Evolutionary conservation across 2,888 invertebrate genomes (phyloP), one percentile per base, ranked within the genome.

Genomic region (Microctonus aethiopoides): DNA sequence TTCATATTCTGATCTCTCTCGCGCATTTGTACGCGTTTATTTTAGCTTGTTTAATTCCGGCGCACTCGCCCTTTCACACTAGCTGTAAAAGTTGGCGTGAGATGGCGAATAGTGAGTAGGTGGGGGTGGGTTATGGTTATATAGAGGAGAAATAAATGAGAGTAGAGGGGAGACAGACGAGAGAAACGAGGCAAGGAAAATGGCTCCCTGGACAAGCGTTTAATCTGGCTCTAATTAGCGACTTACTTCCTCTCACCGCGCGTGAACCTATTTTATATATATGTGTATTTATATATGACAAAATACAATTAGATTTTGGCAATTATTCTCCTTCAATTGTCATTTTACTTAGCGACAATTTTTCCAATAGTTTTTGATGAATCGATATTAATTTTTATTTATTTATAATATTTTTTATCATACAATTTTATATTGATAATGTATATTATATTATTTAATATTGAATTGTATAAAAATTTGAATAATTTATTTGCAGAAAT

Each of bases 201-300:
- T 89, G 88, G 88, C 88, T 89, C 89, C 89, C 89, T 88, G 88
- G 89, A 89, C 89, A 89, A 89, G 89, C 89, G 89, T 89, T 89
- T 89, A 89, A 89, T 89, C 89, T 89, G 89, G 89, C 88, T 88
- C 89, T 89, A 89, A 89, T 89, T 89, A 89, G 89, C 89, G 89
- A 88, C 84, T 86, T 84, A 85, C 83, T 80, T 89, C 83, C 79
- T 89, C 59, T 60, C 57, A 59, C 16, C 24, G 20, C 46, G 7
- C 1, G 7, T 60, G 51, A 20, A 39, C 29, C 52, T 61, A 64
- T 51, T 67, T 67, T 67, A 41, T 68, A 69, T 68, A 46, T n/a
- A 46, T 20, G n/a, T n/a, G n/a, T n/a, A n/a, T n/a, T n/a, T n/a
- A n/a, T n/a, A n/a, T n/a, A n/a, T n/a, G n/a, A n/a, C n/a, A n/a